These are phyloP conservation scores for Gavialis gangeticus DNA, from an alignment of 2,113 vertebrate genomes.

Conservation along the genomic window DNA sequence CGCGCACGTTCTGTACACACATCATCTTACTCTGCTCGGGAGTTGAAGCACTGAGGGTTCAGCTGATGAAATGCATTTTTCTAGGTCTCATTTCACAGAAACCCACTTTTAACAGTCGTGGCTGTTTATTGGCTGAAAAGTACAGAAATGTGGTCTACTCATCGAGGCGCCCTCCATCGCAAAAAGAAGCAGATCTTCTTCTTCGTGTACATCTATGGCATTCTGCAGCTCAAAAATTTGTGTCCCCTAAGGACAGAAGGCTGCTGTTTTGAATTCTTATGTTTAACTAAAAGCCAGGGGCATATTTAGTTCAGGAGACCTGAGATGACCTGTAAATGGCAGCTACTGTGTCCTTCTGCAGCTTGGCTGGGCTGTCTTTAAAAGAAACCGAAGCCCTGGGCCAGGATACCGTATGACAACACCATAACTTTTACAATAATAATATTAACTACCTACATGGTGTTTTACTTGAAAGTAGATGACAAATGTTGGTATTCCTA, in stretches of 20 bases:
- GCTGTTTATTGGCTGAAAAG: conserved; percentile 43
- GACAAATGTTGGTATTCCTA: background rate
- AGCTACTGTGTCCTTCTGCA: conserved; percentile 41
- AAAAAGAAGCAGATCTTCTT: conserved; percentile 52
- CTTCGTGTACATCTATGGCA: conserved; percentile 57
- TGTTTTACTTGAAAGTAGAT: background rate
- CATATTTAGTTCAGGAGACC: conserved; percentile 48
- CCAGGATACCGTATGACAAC: background rate
- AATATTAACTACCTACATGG: background rate
- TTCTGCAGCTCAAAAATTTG: conserved; percentile 61
- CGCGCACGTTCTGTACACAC: background rate
- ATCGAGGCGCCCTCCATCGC: conserved; percentile 60
- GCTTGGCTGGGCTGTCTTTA: background rate
- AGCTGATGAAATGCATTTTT: conserved; percentile 18
- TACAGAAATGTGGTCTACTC: conserved; percentile 1
- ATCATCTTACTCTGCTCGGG: background rate
- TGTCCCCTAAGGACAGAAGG: conserved; percentile 51
- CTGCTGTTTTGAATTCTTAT: conserved; percentile 65
- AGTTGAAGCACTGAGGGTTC: conserved; percentile 11
- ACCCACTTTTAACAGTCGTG: conserved; percentile 57
- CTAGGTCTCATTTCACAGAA: conserved; percentile 49
- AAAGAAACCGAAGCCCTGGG: background rate
- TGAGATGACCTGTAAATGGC: conserved; percentile 63
- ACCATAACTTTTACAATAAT: conserved; percentile 27
- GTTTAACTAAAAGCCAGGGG: conserved; percentile 31